phyloP scores from a whole-genome alignment of 2,113 vertebrate genomes.

The Bucco capensis region DNA sequence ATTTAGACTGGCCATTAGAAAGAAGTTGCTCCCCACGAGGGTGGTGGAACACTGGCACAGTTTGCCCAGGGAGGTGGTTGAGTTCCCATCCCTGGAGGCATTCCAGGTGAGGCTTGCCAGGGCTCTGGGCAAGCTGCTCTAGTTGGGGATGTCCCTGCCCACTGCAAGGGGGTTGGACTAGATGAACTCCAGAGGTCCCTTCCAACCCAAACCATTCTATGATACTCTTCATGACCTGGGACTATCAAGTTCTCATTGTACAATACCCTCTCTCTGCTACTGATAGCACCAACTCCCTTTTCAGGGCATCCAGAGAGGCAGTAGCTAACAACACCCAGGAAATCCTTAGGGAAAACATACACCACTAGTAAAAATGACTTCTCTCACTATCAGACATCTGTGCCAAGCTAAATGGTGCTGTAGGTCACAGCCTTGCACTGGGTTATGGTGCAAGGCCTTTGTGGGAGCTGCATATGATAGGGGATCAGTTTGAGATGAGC shows the following conservation, averaged over 20 bases:
- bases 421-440: not conserved
- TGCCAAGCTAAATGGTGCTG: not conserved
- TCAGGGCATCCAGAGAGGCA: not conserved
- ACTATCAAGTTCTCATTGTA: not conserved
- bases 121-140: too few relatives aligned
- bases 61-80: too few relatives aligned
- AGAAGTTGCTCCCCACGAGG: too few relatives aligned
- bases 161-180: too few relatives aligned
- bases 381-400: not conserved
- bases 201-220: too few relatives aligned
- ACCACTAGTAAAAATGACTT: not conserved
- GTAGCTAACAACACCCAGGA: not conserved
- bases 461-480: not conserved
- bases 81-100: too few relatives aligned
- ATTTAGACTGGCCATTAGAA: too few relatives aligned
- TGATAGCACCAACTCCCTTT: not conserved
- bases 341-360: not conserved
- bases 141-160: too few relatives aligned
- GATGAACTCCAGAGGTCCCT: too few relatives aligned
- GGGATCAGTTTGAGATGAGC: not conserved
- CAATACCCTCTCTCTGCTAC: not conserved
- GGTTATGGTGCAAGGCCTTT: rapidly evolving
- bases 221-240: not conserved
- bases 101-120: too few relatives aligned
- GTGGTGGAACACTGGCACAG: too few relatives aligned